Evolutionary conservation across 2,797 vertebrate genomes (phyloP), one percentile per base, ranked within the genome.

Genomic region (Enteromius anoplus): DNA sequence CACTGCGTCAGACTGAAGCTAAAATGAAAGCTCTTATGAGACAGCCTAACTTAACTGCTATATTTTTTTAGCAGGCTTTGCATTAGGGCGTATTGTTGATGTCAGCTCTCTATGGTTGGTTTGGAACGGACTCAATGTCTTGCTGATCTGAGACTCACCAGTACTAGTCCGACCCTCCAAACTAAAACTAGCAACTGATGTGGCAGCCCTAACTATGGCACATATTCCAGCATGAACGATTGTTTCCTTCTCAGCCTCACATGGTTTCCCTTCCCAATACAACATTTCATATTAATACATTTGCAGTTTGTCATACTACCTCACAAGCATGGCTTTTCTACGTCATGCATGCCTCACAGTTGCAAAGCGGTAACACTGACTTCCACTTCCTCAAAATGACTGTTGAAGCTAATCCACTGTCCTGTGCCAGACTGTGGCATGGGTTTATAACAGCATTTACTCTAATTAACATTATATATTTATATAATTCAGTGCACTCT

Each of bases 311-410:
- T 72, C 64, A 65, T 78, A 37, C 45, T 68, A 21, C 32, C 53
- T 64, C 11, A 83, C 26, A 81, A 64, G 80, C 83, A 85, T 85
- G 80, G 77, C 42, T 64, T 51, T 9, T 9, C 34, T 76, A 78
- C 15, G 11, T 49, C 47, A 58, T n/a, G 23, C 37, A 21, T 84
- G 58, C n/a, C 66, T 80, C 76, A 53, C 62, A 40, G 32, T 55
- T n/a, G 29, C 5, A 66, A 75, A 81, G 19, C 68, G 60, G 37
- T n/a, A 45, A 34, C 26, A n/a, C 58, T 42, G 64, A 88, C 81
- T 76, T 65, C 76, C 53, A 78, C 65, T 84, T 86, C 81, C 85
- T 85, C 55, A 82, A 79, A 83, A 73, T 3, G 9, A 17, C 7
- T n/a, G 37, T 26, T 60, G 55, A 60, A 53, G 45, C 49, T 12